Evolutionary conservation across 2,797 vertebrate species (phyloP).

Genomic region (Poliocrania exsul): DNA sequence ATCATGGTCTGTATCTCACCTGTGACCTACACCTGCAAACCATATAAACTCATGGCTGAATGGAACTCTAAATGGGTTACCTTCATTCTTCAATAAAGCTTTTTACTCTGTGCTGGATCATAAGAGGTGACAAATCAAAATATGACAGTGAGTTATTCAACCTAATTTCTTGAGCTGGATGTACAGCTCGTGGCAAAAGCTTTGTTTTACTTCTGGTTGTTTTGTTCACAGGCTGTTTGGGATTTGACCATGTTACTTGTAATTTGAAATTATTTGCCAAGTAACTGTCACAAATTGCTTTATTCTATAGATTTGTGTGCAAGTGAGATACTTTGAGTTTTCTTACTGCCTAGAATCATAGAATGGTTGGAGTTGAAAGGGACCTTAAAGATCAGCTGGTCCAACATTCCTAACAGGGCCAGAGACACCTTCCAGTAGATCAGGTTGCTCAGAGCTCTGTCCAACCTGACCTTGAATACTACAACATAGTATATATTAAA

Average conservation of each 20-base stretch:
- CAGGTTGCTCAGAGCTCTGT: not conserved
- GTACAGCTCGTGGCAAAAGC: not conserved
- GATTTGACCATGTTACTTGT: not conserved
- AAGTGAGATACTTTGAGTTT: not conserved
- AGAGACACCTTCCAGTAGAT: not conserved
- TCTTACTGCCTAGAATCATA: not conserved
- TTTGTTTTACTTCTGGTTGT: not conserved
- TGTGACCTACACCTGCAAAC: constrained; percentile 1
- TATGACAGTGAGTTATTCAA: not conserved
- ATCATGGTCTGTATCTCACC: constrained; percentile 6
- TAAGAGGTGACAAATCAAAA: not conserved
- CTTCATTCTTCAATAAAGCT: not conserved
- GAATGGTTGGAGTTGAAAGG: not conserved
- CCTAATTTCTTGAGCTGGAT: not conserved
- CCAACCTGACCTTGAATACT: not conserved
- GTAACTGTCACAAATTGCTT: not conserved
- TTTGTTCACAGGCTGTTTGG: not conserved
- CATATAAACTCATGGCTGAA: not conserved
- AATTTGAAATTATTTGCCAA: not conserved
- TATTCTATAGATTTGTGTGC: not conserved
- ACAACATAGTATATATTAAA: not conserved
- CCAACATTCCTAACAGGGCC: not conserved
- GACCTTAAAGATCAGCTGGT: not conserved
- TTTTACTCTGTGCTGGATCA: not conserved
- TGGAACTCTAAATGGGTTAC: not conserved